A percentile compares a stretch with the other conserved stretches of the same genome.
Conservation (phyloP, 30 jellyfish, hydroid and myxozoan genomes). For the Catostylus mosaicus region DNA sequence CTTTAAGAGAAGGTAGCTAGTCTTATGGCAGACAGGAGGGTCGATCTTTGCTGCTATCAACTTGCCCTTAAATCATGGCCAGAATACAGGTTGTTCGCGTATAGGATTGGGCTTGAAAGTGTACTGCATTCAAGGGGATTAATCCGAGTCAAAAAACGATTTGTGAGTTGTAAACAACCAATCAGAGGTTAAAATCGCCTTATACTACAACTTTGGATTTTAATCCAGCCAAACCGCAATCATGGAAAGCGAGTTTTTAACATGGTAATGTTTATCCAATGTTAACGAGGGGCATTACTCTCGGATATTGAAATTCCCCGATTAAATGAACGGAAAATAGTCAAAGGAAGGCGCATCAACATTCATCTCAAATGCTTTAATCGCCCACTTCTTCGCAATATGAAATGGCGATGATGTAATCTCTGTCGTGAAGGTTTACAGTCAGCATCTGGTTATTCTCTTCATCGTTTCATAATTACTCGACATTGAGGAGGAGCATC, state of each 20-base stretch:
- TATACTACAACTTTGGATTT: neutral
- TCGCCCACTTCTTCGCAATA: neutral
- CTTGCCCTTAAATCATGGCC: no score
- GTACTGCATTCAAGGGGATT: neutral
- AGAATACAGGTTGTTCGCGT: no score
- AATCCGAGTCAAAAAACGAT: neutral
- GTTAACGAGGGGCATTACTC: neutral
- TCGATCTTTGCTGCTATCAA: no score
- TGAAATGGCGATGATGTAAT: no score
- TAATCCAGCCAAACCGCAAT: conserved; percentile 3
- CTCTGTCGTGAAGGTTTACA: no score
- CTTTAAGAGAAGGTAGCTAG: no score
- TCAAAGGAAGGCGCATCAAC: neutral
- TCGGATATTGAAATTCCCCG: neutral
- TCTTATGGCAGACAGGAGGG: no score
- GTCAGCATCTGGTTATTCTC: no score
- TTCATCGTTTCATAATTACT: no score
- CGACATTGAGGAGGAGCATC: no score
- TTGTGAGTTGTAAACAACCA: neutral
- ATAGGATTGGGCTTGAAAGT: neutral
- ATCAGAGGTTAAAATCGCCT: neutral
- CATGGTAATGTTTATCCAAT: conserved; percentile 7
- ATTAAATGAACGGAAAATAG: neutral
- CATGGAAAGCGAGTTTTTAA: neutral
- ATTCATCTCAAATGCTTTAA: neutral